phyloP scores from a whole-genome alignment of 1,140 invertebrate species.

The Zaprionus ghesquierei region DNA sequence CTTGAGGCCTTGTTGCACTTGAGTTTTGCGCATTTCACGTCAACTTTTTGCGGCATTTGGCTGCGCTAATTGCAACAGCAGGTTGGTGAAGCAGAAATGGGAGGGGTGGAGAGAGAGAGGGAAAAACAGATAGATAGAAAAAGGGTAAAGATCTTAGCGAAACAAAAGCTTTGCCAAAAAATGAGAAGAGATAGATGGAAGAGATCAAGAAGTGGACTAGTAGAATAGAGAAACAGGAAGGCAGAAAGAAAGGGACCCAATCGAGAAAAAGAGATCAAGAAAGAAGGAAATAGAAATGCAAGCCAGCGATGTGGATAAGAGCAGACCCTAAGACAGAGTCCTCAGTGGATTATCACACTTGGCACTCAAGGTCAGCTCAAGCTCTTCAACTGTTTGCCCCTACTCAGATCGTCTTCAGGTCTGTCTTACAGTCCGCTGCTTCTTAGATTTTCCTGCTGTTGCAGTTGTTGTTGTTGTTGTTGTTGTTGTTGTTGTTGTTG shows the following conservation, averaged over 20 bases:
- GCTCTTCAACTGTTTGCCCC: background rate
- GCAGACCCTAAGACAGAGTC: background rate
- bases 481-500: conserved; percentile 19
- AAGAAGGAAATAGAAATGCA: background rate
- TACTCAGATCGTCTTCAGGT: background rate
- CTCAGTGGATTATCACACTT: background rate
- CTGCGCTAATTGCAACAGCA: conserved; percentile 28
- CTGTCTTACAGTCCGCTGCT: background rate
- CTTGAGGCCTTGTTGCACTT: conserved; percentile 21
- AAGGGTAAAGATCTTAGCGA: background rate
- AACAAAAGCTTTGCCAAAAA: background rate
- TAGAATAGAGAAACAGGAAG: too few species aligned
- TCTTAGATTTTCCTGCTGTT: background rate
- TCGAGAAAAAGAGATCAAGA: background rate
- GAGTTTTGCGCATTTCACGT: conserved; percentile 28
- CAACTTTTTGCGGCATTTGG: conserved; percentile 18
- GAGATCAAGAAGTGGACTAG: background rate
- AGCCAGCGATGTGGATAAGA: background rate
- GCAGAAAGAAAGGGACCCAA: background rate
- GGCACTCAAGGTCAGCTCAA: background rate
- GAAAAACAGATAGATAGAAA: background rate
- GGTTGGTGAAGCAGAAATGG: background rate
- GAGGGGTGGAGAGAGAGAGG: too few species aligned
- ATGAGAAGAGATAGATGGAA: background rate
- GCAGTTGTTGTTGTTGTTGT: too few species aligned